Base-by-base conservation (phyloP, 2,888 invertebrate genomes). In the Dryadula phaetusa region DNA sequence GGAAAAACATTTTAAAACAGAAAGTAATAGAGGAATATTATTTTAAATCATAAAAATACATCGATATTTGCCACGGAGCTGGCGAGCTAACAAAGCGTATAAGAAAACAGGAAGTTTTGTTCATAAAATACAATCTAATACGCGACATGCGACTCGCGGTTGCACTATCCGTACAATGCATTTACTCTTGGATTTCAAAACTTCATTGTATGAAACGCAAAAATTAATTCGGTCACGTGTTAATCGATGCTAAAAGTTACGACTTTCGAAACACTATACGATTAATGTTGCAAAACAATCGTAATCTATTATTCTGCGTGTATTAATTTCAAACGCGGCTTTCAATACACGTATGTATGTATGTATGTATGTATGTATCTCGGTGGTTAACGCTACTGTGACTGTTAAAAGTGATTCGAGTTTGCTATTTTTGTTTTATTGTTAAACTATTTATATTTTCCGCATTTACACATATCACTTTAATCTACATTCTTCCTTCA, bases 261-360 rank as follows among this genome's bases (percentile, higher is more conserved):
- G 60, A 52, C 64, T 68, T 67, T 67, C 49, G 49, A 25, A 70
- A 72, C 62, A 61, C 42, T 61, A 62, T 65, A 65, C 56, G 58
- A 64, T 70, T 62, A 54, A 62, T 62, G 64, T 72, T 72, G 58
- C 68, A 60, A 64, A 70, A 72, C 66, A 62, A 70, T 70, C 47
- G 64, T 37, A 20, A 14, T 32, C 16, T 60, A 65, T 62, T 60
- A 62, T 64, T 64, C 44, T 58, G 67, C 64, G 62, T 70, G 70
- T 68, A 68, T 70, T 70, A 64, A 60, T 72, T 66, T 49, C 53
- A 47, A 56, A 42, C n/a, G 22, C 54, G 12, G 12, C n/a, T 2
- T 46, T 28, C 28, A 18, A 14, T 46, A 32, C 8, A 4, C 3
- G 10, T 56, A 18, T n/a, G 20, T 18, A 2, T 16, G 18, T 46